These are phyloP conservation scores for Caracal caracal DNA, from an alignment of 2,113 vertebrate genomes.

Conservation along the genomic window DNA sequence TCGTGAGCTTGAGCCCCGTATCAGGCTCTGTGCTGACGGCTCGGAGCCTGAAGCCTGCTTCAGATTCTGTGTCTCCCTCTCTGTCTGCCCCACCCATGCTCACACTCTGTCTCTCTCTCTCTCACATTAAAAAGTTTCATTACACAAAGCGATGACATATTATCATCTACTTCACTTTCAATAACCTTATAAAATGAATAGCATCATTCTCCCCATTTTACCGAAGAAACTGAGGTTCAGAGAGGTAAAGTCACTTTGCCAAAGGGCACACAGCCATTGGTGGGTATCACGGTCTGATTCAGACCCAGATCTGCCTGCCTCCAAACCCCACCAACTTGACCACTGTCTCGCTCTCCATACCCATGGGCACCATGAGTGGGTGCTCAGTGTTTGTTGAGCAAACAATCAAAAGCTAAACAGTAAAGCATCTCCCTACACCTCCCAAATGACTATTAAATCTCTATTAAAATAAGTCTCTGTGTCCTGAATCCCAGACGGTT, in stretches of 20 bases:
- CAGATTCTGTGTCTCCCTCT: too few species aligned
- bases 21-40: too few species aligned
- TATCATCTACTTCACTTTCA: neutral
- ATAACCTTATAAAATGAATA: neutral
- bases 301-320: neutral
- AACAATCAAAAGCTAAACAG: neutral
- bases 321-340: neutral
- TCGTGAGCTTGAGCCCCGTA: too few species aligned
- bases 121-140: neutral
- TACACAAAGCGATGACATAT: neutral
- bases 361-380: accelerated
- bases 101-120: too few species aligned
- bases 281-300: neutral
- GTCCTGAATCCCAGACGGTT: neutral
- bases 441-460: neutral
- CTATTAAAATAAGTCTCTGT: neutral
- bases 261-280: neutral
- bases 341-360: neutral
- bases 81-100: too few species aligned
- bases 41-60: too few species aligned
- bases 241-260: neutral
- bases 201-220: neutral
- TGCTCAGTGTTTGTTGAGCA: neutral
- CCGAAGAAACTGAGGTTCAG: neutral
- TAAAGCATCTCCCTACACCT: neutral